These are phyloP conservation scores for Pygoscelis antarcticus DNA, from an alignment of 2,113 vertebrate species.

Conservation along the genomic window DNA sequence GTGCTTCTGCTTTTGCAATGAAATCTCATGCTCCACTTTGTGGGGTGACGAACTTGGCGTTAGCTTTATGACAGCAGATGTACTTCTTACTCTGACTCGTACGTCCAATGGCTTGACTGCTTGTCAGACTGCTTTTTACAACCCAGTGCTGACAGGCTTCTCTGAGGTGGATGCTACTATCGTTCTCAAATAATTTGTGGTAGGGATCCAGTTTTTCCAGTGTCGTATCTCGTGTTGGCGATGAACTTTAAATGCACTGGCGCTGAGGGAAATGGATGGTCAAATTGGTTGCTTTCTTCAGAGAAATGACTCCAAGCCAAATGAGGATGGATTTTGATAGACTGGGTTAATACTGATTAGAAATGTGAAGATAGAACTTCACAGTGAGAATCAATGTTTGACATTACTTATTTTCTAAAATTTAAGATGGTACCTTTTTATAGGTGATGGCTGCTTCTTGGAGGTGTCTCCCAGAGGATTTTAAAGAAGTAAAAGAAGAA, in stretches of 20 bases:
- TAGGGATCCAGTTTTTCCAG: neutral
- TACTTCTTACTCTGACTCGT: neutral
- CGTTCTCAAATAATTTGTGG: neutral
- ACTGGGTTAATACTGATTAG: conserved; percentile 45
- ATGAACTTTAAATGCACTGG: neutral
- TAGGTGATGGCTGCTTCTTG: neutral
- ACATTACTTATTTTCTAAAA: conserved; percentile 30
- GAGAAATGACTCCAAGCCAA: conserved; percentile 24
- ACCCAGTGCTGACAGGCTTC: neutral
- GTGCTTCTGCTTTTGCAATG: conserved; percentile 15
- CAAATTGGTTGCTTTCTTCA: neutral
- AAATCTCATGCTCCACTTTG: neutral
- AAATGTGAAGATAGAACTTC: conserved; percentile 68
- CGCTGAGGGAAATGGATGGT: neutral
- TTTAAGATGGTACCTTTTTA: conserved; percentile 68
- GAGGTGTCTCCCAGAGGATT: conserved; percentile 20
- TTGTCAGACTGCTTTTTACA: neutral
- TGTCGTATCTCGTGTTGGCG: neutral
- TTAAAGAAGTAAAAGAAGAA: conserved; percentile 19
- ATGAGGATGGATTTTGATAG: conserved; percentile 30
- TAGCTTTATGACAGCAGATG: neutral
- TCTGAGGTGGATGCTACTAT: neutral
- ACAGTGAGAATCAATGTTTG: neutral
- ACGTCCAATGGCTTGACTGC: neutral
- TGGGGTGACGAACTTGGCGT: neutral